Evolutionary conservation across 1,140 invertebrate species (phyloP), one percentile per base, ranked within the genome.

Genomic region (Leucophenga varia): DNA sequence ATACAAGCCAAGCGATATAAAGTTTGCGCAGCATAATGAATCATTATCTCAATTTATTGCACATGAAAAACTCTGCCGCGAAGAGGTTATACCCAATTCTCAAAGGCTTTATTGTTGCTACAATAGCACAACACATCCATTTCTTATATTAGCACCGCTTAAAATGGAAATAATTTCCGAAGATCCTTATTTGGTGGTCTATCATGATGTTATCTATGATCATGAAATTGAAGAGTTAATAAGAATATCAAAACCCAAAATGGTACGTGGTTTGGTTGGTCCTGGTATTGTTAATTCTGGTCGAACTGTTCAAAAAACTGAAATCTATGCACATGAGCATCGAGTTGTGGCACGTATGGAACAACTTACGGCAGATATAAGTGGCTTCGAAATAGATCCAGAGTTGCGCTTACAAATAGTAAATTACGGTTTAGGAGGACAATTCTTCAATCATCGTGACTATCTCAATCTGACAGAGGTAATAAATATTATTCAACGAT

Each of bases 251-350:
- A 3, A 84, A 84, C 88, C 88, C 98, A 57, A 84, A 82, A 52
- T 79, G 94, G 60, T 95, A 95, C 7, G 7, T 46, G 2, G 16
- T 46, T n/a, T 5, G n/a, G 10, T 5, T 8, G 2, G 7, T 95
- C 97, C 91, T 69, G 79, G 95, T 49, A 91, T 96, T 74, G 83
- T 85, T 19, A 91, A 91, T 3, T 81, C 87, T n/a, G n/a, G n/a
- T n/a, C n/a, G n/a, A 72, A 61, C 96, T 97, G 76, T 82, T 95
- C 59, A 95, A 97, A 68, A 95, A 91, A 75, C 97, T 71, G 96
- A 2, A 84, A 87, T 86, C 56, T 86, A 86, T 55, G 76, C 84
- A 16, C 90, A 61, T 97, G 94, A 63, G 81, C 92, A 59, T 70
- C 81, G 36, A 79, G 79, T 86, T 22, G 81, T 97, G 7, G 82